These are phyloP conservation scores for Corythaixoides concolor DNA, from an alignment of 2,113 vertebrate species.

Conservation along the genomic window DNA sequence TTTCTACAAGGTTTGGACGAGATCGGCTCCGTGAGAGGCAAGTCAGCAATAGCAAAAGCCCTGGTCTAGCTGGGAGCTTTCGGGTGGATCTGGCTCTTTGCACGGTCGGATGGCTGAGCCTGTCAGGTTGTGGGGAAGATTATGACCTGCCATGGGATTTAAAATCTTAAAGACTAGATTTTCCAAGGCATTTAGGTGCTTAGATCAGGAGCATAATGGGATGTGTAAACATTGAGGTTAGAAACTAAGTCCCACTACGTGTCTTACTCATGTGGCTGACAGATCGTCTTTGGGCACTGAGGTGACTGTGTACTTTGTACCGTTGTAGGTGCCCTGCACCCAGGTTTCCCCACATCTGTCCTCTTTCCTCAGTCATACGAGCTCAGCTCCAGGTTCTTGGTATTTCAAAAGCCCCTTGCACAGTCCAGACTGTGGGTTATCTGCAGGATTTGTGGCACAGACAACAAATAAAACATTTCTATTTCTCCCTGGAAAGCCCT, in stretches of 20 bases:
- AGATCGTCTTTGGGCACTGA: neutral
- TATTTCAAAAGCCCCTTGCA: neutral
- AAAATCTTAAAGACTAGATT: neutral
- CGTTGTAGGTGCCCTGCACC: neutral
- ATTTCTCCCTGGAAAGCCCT: neutral
- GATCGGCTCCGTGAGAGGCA: neutral
- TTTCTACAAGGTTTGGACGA: neutral
- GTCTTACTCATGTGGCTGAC: neutral
- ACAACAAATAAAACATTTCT: neutral
- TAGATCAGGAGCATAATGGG: neutral
- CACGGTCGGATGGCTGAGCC: rapidly evolving
- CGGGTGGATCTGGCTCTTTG: neutral
- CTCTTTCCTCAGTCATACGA: neutral
- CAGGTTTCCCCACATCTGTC: neutral
- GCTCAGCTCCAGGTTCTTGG: neutral
- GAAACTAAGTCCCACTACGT: rapidly evolving
- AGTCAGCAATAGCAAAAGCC: neutral
- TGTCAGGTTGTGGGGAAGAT: neutral
- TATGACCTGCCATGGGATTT: neutral
- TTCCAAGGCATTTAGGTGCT: neutral
- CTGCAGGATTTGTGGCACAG: neutral
- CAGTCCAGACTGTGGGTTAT: neutral
- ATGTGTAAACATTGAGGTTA: neutral
- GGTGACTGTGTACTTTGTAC: neutral
- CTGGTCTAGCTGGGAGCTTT: neutral